Base-by-base conservation (phyloP, 1,140 invertebrate genomes). In the Papilio aristodemus region DNA sequence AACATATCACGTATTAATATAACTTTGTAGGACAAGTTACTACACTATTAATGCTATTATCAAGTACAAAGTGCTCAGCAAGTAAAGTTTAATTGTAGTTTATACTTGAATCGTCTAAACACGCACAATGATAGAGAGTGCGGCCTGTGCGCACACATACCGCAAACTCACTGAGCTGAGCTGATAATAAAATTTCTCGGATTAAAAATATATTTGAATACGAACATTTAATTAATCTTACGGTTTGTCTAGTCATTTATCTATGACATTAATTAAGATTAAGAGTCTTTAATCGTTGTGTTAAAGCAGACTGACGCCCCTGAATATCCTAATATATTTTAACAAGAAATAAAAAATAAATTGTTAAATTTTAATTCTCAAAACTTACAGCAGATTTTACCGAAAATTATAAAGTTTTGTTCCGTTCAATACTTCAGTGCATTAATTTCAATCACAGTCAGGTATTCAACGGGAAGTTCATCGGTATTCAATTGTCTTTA, bases 111-210 rank as follows among this genome's bases (percentile, higher is more conserved):
- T 22, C 54, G 67, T 67, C 37, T 64, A 62, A 74, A 74, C 72
- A 71, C 73, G 43, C 36, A n/a, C 58, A 66, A 32, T 50, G 66
- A 58, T 69, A 66, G 17, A 63, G 60, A 62, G 14, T 70, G 68
- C 27, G 71, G 76, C 76, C 69, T 54, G 68, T 50, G 71, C 62
- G 71, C 69, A 76, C 75, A 76, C 74, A 72, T 71, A 77, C 73
- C 68, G 69, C 60, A 58, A 76, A 71, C 74, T 74, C 57, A 67
- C 66, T 76, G 67, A n/a, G 41, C 60, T 68, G 68, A 66, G 64
- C 75, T 78, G 75, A 78, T 82, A 80, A 77, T 82, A 79, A 81
- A 80, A 72, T 72, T 76, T 63, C 68, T 73, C 72, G 71, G 68
- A 83, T 80, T 80, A 76, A 79, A 80, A 78, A 70, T 41, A 69